Evolutionary conservation across 2,888 invertebrate genomes (phyloP).

Genomic region (Sinodicranocentrus sp.): DNA sequence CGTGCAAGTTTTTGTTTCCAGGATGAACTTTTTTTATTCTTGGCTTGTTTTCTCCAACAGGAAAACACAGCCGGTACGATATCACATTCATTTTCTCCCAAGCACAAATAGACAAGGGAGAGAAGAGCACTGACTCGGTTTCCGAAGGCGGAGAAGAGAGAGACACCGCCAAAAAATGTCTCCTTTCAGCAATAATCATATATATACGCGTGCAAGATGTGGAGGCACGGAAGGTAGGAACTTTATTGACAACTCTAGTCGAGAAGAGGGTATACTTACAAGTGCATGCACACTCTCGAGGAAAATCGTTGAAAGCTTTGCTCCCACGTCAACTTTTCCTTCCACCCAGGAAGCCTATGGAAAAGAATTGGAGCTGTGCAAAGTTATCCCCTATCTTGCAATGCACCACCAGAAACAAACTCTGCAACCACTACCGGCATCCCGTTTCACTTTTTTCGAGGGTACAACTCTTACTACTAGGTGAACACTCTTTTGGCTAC

Average conservation of each 20-base stretch:
- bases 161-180: constrained; percentile 17
- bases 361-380: not conserved
- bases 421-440: constrained; percentile 52
- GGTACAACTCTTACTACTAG: not conserved
- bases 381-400: not conserved
- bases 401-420: too few species aligned
- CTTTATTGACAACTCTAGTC: constrained; percentile 9
- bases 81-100: not conserved
- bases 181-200: not conserved
- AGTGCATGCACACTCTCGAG: too few species aligned
- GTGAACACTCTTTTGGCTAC: constrained; percentile 14
- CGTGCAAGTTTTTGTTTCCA: too few species aligned
- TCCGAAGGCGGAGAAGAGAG: not conserved
- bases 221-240: constrained; percentile 1
- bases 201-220: too few species aligned
- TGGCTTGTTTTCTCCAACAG: too few species aligned
- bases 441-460: not conserved
- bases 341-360: not conserved
- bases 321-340: too few species aligned
- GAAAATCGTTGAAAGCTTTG: too few species aligned
- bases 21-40: too few species aligned
- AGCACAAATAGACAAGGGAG: not conserved
- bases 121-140: constrained; percentile 5
- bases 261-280: too few species aligned
- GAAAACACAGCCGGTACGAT: too few species aligned